Evolutionary conservation across 1,140 invertebrate species (phyloP), one percentile per base, ranked within the genome.

Genomic region (Anoplophora glabripennis): DNA sequence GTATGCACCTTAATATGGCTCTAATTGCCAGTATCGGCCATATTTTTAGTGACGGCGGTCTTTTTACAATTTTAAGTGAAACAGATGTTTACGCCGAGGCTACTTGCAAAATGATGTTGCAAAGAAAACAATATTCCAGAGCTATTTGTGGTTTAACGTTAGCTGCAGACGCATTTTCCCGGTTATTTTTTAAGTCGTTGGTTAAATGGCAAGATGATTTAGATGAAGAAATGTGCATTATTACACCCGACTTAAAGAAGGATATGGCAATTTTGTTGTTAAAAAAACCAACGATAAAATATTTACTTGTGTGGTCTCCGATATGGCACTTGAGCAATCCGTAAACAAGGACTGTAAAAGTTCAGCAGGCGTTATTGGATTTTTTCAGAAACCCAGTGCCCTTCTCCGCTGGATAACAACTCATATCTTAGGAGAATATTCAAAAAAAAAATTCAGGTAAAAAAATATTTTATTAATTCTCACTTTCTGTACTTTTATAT

Each of bases 251-350:
- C 3, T 57, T 57, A 4, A 51, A 57, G 55, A 38, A 37, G 4
- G n/a, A 52, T 37, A 55, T 10, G 53, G 53, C 12, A 55, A 55
- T 47, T 55, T 55, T 46, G 53, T 55, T 18, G 53, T 55, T 8
- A 55, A 55, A 35, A 55, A 46, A 47, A 48, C 53, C 10, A 47
- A 34, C 34, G 41, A 55, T 18, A 55, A 49, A 47, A 49, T 28
- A 48, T 47, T 55, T 35, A 49, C 46, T 47, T 55, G 53, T 55
- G 51, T 53, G 9, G 35, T 37, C 9, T 53, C 38, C 15, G 51
- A 53, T 17, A 53, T 45, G 51, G 51, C 44, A 46, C 18, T 46
- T 11, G 44, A 46, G 44, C 44, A 46, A 46, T 12, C 44, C 15
- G 18, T 46, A 46, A 53, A 53, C 42, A 38, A 28, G 18, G 38